Percentiles rank a stretch among this genome's conserved stretches.
Evolutionary conservation across 2,113 vertebrate species (phyloP).

Genomic region (Dolichallabes microphthalmus): DNA sequence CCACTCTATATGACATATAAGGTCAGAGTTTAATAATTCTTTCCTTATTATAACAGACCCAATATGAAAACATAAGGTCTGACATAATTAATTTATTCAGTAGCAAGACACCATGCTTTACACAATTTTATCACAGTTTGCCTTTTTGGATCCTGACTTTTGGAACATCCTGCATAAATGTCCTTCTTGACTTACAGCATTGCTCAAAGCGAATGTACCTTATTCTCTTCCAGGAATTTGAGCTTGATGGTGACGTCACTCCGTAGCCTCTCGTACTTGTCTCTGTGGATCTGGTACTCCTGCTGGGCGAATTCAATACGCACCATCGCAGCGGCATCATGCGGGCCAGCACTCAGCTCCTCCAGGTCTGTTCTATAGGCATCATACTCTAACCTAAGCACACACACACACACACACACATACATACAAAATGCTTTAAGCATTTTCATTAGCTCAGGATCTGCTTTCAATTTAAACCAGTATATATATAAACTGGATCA

Average conservation of each 20-base stretch:
- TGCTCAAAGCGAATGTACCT: slow-evolving; percentile 69
- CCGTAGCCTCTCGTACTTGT: slow-evolving; percentile 91
- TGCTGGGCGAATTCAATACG: slow-evolving; percentile 87
- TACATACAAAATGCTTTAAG: not conserved
- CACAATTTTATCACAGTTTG: no score
- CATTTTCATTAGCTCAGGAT: not conserved
- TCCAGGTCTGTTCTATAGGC: slow-evolving; percentile 95
- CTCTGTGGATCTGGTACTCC: slow-evolving; percentile 88
- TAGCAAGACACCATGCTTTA: no score
- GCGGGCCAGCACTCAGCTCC: slow-evolving; percentile 86
- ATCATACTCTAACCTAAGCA: slow-evolving; percentile 87
- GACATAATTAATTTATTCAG: no score
- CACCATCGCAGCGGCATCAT: slow-evolving; percentile 80
- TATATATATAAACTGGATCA: not conserved
- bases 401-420: slow-evolving; percentile 18
- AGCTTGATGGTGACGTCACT: slow-evolving; percentile 93
- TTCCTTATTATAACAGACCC: no score
- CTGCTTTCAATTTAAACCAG: not conserved
- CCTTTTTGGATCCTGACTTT: no score
- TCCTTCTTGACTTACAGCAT: no score
- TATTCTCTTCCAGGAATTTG: slow-evolving; percentile 97
- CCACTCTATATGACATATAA: no score
- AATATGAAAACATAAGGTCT: no score
- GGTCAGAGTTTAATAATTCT: no score
- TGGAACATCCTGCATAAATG: no score